Percentiles rank a stretch among this genome's conserved stretches.
Conservation (phyloP, 2,888 invertebrate species). For the Noctua fimbriata region DNA sequence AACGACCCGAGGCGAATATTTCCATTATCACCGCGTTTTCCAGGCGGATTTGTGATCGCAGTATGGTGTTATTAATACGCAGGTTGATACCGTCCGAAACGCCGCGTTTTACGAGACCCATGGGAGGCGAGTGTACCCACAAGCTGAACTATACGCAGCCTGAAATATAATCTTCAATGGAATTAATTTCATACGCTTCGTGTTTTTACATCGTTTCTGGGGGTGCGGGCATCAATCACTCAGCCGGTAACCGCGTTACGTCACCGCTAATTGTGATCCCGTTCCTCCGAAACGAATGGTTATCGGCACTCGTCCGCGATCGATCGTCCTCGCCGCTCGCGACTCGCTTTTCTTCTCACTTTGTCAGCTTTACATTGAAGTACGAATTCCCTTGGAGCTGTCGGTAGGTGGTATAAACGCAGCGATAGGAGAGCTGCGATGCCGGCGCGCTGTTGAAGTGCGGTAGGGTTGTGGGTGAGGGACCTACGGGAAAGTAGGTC, state of each 20-base stretch:
- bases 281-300: constrained; percentile 69
- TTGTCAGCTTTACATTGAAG: constrained; percentile 79
- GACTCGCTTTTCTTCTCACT: constrained; percentile 73
- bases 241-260: constrained; percentile 81
- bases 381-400: constrained; percentile 77
- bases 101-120: constrained; percentile 42
- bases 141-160: constrained; percentile 14
- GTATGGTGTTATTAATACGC: constrained; percentile 53
- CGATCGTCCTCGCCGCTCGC: constrained; percentile 73
- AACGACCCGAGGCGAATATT: constrained; percentile 51
- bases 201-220: constrained; percentile 57
- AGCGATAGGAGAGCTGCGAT: constrained; percentile 73
- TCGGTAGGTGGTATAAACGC: constrained; percentile 71
- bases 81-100: constrained; percentile 41
- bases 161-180: constrained; percentile 37
- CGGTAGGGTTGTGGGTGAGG: constrained; percentile 75
- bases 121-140: constrained; percentile 26
- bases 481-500: constrained; percentile 84
- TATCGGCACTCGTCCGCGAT: constrained; percentile 77
- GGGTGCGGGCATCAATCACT: constrained; percentile 73
- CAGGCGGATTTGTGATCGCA: constrained; percentile 42
- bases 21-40: constrained; percentile 52
- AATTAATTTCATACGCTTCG: constrained; percentile 59
- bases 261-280: constrained; percentile 86
- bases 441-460: constrained; percentile 69